Base-by-base conservation (phyloP, 2,113 vertebrate genomes). In the Triplophysa tibetana region DNA sequence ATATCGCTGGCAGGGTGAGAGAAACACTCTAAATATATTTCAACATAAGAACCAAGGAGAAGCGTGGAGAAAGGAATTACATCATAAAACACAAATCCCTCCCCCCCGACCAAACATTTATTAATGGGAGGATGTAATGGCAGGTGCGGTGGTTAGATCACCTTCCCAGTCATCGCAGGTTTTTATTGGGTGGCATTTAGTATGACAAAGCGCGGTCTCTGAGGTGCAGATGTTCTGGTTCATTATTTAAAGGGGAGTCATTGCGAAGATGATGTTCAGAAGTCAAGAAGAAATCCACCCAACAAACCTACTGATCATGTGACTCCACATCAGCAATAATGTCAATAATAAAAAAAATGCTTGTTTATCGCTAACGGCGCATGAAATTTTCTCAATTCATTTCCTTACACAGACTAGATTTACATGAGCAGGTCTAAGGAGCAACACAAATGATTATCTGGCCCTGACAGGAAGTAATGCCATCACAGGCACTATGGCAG, bases 21-120 rank as follows among this genome's bases (percentile, higher is more conserved):
- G 14, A 80, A 66, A 61, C 1, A 54, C 41, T 84, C 74, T 61
- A 84, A 84, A 84, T 84, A 84, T 41, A n/a, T 77, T 58, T 33
- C 19, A 2, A 19, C 24, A 52, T 17, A 61, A 45, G 16, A 60
- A 56, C 2, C 7, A 45, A 60, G 26, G 21, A 54, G 54, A 69
- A 52, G 24, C 54, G 45, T 19, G 52, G 65, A 45, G 26, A 60
- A 41, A 6, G 33, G 43, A 78, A 75, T 61, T 56, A 63, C 41
- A 21, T 23, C 24, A 16, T 69, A 56, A 26, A 29, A 50, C 41
- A 61, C 14, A 26, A 24, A 17, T 21, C 70, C 19, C 8, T 43
- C 8, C 24, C 21, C 10, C 9, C 16, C 19, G 60, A 41, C 48
- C 16, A 48, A n/a, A 21, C 10, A 8, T 56, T 33, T 50, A 23